Conservation (phyloP, 2,113 vertebrate genomes). For the Catagonus wagneri region DNA sequence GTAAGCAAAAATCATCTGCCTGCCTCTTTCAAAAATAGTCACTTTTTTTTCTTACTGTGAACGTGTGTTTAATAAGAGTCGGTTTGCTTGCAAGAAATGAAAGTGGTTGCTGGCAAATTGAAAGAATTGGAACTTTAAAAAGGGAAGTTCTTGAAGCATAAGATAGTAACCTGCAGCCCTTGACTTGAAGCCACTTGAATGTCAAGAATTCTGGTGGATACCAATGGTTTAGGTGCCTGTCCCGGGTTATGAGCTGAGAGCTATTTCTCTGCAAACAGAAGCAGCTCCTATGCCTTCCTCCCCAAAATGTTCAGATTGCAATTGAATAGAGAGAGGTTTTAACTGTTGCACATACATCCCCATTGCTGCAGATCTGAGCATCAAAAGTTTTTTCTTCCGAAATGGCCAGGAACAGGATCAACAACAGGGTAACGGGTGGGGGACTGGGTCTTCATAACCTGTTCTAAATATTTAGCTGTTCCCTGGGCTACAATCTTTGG, state of each 20-base stretch:
- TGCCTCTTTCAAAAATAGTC: constrained; percentile 57
- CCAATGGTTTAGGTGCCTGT: neutral
- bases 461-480: constrained; percentile 86
- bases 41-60: neutral
- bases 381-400: constrained; percentile 58
- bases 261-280: neutral
- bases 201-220: neutral
- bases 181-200: neutral
- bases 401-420: constrained; percentile 54
- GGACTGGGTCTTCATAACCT: constrained; percentile 70
- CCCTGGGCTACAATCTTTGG: constrained; percentile 84
- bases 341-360: constrained; percentile 55
- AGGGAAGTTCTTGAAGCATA: constrained; percentile 51
- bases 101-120: constrained; percentile 49
- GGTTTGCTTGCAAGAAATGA: constrained; percentile 64
- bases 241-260: neutral
- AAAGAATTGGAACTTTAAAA: constrained; percentile 60
- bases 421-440: constrained; percentile 34
- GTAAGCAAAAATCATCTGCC: constrained; percentile 57
- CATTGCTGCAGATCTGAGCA: constrained; percentile 55
- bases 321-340: constrained; percentile 3
- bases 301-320: constrained; percentile 19
- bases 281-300: neutral
- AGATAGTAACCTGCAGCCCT: neutral
- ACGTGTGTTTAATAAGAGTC: constrained; percentile 12